Conservation (phyloP, 92 coral and sea anemone genomes). For the Anthopleura xanthogrammica region DNA sequence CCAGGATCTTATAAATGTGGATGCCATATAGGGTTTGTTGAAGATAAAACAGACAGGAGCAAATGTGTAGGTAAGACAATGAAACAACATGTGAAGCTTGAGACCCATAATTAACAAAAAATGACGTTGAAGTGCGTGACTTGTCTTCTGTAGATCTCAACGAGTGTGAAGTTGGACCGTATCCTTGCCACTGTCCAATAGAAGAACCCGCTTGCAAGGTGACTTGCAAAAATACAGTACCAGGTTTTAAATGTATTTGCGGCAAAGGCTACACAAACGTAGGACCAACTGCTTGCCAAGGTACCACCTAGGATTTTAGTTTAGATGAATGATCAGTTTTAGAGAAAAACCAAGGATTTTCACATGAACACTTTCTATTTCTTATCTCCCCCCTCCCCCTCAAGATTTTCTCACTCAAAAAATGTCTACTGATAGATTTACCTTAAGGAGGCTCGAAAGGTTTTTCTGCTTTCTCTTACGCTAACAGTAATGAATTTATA, state of each 20-base stretch:
- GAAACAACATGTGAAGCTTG: too few relatives aligned
- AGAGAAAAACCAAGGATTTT: too few relatives aligned
- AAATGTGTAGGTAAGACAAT: not conserved
- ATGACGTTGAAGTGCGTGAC: too few relatives aligned
- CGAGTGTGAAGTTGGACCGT: not conserved
- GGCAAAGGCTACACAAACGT: constrained; percentile 17
- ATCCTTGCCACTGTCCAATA: constrained; percentile 25
- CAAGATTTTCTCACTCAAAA: too few relatives aligned
- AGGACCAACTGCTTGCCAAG: constrained; percentile 24
- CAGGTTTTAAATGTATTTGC: constrained; percentile 29
- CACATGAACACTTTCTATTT: too few relatives aligned
- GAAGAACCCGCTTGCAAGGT: constrained; percentile 15
- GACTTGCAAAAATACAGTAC: constrained; percentile 21
- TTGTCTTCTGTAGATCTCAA: constrained; percentile 12
- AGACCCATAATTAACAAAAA: too few relatives aligned
- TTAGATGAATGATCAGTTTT: too few relatives aligned
- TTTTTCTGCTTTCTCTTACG: too few relatives aligned
- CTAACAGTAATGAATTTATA: too few relatives aligned
- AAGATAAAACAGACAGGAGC: not conserved
- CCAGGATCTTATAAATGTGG: constrained; percentile 39
- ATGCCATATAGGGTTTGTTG: constrained; percentile 15
- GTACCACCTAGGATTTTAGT: not conserved
- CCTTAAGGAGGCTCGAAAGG: too few relatives aligned
- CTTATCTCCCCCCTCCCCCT: too few relatives aligned
- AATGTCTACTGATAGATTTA: too few relatives aligned